Base-by-base conservation (phyloP, 1,140 invertebrate genomes). In the Plectrocnemia conspersa region DNA sequence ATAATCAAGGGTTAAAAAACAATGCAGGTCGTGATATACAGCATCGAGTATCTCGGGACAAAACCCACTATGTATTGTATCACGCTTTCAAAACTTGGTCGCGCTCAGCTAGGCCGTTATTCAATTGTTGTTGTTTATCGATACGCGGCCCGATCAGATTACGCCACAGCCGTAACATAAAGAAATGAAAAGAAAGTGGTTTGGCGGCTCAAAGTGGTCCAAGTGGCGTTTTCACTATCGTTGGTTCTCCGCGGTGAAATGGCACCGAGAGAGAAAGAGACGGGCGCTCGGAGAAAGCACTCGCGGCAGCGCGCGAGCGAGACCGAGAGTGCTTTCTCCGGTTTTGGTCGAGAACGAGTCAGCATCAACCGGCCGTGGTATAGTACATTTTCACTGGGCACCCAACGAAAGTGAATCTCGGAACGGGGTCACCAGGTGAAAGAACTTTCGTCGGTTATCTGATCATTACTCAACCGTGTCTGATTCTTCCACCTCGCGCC, bases 111-210 rank as follows among this genome's bases (percentile, higher is more conserved):
- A n/a, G n/a, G n/a, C n/a, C n/a, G n/a, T n/a, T n/a, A n/a, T n/a
- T n/a, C n/a, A n/a, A n/a, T n/a, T n/a, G n/a, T 13, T 40, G 6
- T 13, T 40, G 6, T 7, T 16, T 5, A n/a, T 27, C 33, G 18
- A 25, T 32, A 15, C 41, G 16, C 35, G 21, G 6, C 15, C n/a
- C 9, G 21, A 11, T 35, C 22, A 10, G 23, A 11, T 13, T 22
- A 13, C 40, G 29, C 27, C 13, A 45, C 11, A 40, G n/a, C 7
- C 7, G 18, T 15, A 18, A 33, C 40, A 9, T 42, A 48, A 58
- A 38, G 35, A 59, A 46, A 58, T 52, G 52, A 45, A 60, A 56
- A 55, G 58, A 60, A 60, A 60, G 58, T 60, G 49, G 49, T 56
- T 54, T 53, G 42, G 29, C 33, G 32, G 23, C 11, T 15, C 41